A percentile compares a stretch with the other conserved stretches of the same genome.
These are phyloP conservation scores for rat (Rattus norvegicus) DNA, from an alignment of 2,113 vertebrate genomes.

Conservation along the genomic window DNA sequence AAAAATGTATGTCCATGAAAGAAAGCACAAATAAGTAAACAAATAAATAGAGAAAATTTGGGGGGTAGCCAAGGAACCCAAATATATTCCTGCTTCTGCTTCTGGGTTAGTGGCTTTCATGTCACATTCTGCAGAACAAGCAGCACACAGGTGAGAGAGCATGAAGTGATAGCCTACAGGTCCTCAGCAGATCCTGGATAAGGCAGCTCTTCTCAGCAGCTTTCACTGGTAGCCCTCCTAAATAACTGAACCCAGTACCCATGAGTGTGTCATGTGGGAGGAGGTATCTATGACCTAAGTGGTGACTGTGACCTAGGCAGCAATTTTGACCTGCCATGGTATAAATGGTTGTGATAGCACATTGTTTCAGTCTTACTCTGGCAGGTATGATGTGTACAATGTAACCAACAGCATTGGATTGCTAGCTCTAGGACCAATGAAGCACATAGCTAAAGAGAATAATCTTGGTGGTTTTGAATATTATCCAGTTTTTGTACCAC, in stretches of 20 bases:
- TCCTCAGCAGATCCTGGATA: not conserved
- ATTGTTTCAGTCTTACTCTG: not conserved
- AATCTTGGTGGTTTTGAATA: not conserved
- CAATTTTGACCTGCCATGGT: not conserved
- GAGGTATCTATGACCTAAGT: not conserved
- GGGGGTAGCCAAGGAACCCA: not conserved
- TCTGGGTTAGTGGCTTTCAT: not conserved
- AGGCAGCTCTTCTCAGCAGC: not conserved
- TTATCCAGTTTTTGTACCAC: not conserved
- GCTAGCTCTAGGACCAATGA: not conserved
- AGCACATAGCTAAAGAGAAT: not conserved
- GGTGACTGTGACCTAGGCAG: not conserved
- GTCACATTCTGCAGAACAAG: not conserved
- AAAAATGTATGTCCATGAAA: not conserved
- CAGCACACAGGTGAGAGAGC: not conserved
- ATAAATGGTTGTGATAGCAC: not conserved
- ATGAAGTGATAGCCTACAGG: not conserved
- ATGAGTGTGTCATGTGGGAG: not conserved
- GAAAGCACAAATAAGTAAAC: not conserved
- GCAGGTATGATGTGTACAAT: not conserved
- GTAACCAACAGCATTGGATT: not conserved
- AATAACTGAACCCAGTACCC: not conserved
- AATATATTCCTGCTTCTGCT: not conserved
- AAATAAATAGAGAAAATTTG: not conserved
- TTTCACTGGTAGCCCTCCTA: not conserved